Evolutionary conservation across 23 tunicate species (phyloP).

Genomic region (Trididemnum clinides): DNA sequence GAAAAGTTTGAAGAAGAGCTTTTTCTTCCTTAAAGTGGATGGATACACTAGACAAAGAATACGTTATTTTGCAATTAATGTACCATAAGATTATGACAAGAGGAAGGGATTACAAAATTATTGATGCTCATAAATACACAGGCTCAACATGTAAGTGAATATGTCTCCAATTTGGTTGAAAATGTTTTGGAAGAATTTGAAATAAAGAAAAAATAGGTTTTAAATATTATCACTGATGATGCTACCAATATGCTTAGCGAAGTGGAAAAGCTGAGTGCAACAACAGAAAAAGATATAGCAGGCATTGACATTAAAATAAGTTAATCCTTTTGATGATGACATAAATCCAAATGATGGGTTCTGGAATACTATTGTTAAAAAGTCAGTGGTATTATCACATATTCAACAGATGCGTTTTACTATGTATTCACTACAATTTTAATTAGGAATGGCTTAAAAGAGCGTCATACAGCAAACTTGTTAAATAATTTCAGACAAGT

Average conservation of each 20-base stretch:
- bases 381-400: background rate
- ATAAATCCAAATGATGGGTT: background rate
- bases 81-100: no score
- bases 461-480: no score
- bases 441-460: no score
- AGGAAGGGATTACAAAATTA: background rate
- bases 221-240: slow-evolving; percentile 3
- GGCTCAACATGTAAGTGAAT: slow-evolving; percentile 14
- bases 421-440: no score
- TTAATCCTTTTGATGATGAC: background rate
- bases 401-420: no score
- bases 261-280: background rate
- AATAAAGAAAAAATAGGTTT: slow-evolving; percentile 2
- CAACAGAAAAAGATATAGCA: background rate
- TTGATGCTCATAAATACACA: slow-evolving; percentile 5
- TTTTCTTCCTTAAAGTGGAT: slow-evolving; percentile 26
- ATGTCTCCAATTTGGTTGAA: background rate
- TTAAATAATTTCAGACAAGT: no score
- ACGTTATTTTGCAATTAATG: slow-evolving; percentile 10
- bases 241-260: no score
- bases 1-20: background rate
- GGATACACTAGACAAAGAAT: slow-evolving; percentile 20
- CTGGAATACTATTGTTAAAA: background rate
- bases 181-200: no score
- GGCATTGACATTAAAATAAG: background rate